Conservation (phyloP, 1,140 invertebrate species). For the Chironomus striatipennis region DNA sequence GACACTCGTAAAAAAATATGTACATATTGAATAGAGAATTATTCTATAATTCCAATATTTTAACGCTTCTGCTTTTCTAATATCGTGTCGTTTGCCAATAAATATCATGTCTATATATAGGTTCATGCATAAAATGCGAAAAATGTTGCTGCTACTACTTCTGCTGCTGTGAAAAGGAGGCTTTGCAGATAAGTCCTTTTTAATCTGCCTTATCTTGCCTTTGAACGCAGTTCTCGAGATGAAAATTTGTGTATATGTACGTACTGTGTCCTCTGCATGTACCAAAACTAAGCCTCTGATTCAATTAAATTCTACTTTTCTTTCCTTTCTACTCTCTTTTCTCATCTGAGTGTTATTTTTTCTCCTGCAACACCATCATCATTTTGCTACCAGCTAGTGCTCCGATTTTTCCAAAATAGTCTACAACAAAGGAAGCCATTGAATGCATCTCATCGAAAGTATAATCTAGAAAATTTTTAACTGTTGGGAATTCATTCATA, state of each 20-base stretch:
- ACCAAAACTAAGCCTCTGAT: neutral
- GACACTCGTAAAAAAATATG: constrained; percentile 2
- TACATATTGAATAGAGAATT: constrained; percentile 4
- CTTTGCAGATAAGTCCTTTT: constrained; percentile 10
- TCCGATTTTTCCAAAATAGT: too few relatives aligned
- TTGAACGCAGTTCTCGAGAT: constrained; percentile 8
- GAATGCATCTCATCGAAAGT: too few relatives aligned
- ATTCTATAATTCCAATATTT: constrained; percentile 12
- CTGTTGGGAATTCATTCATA: too few relatives aligned
- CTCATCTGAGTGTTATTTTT: neutral
- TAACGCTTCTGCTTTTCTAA: constrained; percentile 10
- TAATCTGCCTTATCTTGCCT: constrained; percentile 22
- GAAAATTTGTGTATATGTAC: neutral
- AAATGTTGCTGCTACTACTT: neutral
- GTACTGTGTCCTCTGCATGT: neutral
- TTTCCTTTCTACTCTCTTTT: too few relatives aligned
- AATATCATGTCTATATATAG: neutral
- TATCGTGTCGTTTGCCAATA: neutral
- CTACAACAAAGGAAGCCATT: too few relatives aligned
- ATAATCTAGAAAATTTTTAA: too few relatives aligned
- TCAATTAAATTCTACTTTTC: constrained; percentile 6
- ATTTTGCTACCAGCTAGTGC: neutral
- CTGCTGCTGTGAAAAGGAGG: neutral
- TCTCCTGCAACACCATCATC: neutral
- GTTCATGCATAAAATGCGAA: neutral